Conservation (phyloP, 2,113 vertebrate genomes). For the Marmota flaviventris region DNA sequence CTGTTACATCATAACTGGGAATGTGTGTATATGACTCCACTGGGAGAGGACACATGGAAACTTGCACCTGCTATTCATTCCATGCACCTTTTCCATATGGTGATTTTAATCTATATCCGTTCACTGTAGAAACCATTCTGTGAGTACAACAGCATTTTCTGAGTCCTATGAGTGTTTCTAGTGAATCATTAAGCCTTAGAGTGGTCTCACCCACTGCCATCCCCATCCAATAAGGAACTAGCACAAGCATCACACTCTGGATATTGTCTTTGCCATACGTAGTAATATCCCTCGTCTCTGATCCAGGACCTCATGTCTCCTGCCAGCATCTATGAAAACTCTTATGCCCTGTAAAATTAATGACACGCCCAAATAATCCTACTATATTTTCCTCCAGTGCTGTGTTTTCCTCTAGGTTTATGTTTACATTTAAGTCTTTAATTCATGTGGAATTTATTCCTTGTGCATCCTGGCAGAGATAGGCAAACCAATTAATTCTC, state of each 20-base stretch:
- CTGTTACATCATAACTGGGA: background rate
- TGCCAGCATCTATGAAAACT: background rate
- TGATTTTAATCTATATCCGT: background rate
- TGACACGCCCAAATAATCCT: constrained; percentile 40
- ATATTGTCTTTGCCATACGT: background rate
- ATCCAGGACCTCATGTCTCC: background rate
- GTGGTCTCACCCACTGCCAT: background rate
- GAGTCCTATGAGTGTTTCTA: background rate
- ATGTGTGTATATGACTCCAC: background rate
- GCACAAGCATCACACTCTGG: background rate
- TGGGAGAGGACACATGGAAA: background rate
- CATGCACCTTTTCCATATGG: background rate
- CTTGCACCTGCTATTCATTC: background rate
- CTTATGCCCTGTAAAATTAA: background rate
- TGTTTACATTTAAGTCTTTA: constrained; percentile 38
- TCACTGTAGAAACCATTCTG: background rate
- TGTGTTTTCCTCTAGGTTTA: background rate
- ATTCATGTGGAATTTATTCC: background rate
- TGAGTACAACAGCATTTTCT: background rate
- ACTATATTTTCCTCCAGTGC: background rate
- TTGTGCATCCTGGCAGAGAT: background rate
- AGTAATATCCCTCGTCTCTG: constrained; percentile 10
- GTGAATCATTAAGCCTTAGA: background rate
- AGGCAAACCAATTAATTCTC: background rate
- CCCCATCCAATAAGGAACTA: background rate